These are phyloP conservation scores for Neuroterus valhalla DNA, from an alignment of 1,140 invertebrate species.

Conservation along the genomic window DNA sequence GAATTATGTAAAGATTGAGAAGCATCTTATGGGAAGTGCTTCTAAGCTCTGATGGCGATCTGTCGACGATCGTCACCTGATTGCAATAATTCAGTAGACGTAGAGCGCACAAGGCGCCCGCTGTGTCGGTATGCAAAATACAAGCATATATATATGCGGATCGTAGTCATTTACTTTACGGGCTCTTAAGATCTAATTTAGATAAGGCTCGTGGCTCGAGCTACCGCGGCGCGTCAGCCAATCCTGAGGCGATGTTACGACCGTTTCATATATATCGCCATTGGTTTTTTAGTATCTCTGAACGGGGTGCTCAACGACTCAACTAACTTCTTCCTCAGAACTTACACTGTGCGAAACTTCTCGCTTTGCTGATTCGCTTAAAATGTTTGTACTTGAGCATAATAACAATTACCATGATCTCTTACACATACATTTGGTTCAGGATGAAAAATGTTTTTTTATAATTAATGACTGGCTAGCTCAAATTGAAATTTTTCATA, in stretches of 20 bases:
- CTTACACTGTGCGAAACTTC: slow-evolving; percentile 5
- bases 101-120: slow-evolving; percentile 40
- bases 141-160: slow-evolving; percentile 41
- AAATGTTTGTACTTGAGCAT: slow-evolving; percentile 9
- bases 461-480: no score
- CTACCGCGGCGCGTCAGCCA: slow-evolving; percentile 47
- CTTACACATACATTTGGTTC: no score
- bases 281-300: slow-evolving; percentile 44
- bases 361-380: slow-evolving; percentile 20
- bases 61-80: slow-evolving; percentile 51
- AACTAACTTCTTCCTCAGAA: slow-evolving; percentile 38
- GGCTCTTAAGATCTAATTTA: slow-evolving; percentile 65
- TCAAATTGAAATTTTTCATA: no score
- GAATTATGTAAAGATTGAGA: slow-evolving; percentile 36
- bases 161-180: slow-evolving; percentile 59
- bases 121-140: slow-evolving; percentile 55
- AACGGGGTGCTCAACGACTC: slow-evolving; percentile 35
- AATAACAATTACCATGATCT: background rate
- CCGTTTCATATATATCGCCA: slow-evolving; percentile 51
- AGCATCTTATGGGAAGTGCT: no score
- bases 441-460: no score
- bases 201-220: slow-evolving; percentile 53
- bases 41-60: slow-evolving; percentile 34
- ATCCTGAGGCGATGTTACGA: slow-evolving; percentile 44
- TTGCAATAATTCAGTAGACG: slow-evolving; percentile 49